These are phyloP conservation scores for Campaea margaritaria DNA, from an alignment of 2,888 invertebrate genomes.

Conservation along the genomic window DNA sequence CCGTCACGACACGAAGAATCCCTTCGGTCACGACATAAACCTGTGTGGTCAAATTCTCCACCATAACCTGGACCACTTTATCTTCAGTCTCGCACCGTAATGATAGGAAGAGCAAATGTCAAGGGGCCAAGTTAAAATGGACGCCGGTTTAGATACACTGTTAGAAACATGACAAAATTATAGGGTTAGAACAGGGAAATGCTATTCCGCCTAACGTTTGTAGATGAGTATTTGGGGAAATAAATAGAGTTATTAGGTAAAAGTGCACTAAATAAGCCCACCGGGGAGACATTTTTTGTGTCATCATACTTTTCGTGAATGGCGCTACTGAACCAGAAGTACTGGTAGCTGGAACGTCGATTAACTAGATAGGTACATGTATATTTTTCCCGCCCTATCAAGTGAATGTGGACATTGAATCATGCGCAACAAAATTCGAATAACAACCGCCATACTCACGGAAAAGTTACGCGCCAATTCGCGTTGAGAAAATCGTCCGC, in stretches of 20 bases:
- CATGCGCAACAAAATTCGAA: constrained; percentile 21
- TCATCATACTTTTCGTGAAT: not conserved
- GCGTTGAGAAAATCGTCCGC: constrained; percentile 59
- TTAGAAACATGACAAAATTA: constrained; percentile 63
- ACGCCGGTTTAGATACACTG: constrained; percentile 29
- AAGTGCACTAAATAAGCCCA: constrained; percentile 22
- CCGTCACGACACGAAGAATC: constrained; percentile 46
- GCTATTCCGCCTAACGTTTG: constrained; percentile 58
- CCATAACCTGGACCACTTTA: constrained; percentile 42
- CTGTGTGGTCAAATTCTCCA: constrained; percentile 65
- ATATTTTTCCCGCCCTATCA: no score
- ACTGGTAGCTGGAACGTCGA: no score
- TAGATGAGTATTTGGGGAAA: constrained; percentile 54
- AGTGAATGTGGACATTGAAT: not conserved
- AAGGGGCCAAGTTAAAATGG: constrained; percentile 48
- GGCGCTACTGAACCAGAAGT: not conserved
- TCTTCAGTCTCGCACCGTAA: constrained; percentile 11
- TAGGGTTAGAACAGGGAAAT: constrained; percentile 65
- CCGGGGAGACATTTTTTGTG: constrained; percentile 11
- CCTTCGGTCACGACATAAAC: constrained; percentile 57
- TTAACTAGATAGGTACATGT: no score
- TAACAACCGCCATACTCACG: constrained; percentile 33
- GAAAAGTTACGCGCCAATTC: constrained; percentile 52
- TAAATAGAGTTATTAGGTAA: constrained; percentile 56
- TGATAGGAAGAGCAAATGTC: constrained; percentile 11